Conservation (phyloP, 1,140 invertebrate species). For the Notospermus geniculatus region DNA sequence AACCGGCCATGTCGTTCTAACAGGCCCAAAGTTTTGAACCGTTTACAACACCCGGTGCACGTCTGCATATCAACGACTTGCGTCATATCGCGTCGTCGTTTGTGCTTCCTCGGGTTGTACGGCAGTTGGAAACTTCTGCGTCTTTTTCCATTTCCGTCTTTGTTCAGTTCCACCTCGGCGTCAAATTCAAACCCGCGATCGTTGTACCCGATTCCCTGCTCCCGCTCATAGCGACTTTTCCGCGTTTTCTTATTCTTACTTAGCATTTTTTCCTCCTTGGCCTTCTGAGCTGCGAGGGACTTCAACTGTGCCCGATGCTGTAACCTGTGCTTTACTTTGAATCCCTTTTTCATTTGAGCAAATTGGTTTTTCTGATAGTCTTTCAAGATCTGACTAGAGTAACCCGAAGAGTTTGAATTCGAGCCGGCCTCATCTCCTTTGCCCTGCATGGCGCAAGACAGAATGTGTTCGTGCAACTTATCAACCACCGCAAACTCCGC, state of each 20-base stretch:
- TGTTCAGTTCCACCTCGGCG: not conserved
- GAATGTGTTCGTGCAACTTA: conserved; percentile 4
- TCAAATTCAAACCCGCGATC: not conserved
- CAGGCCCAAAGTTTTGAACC: conserved; percentile 40
- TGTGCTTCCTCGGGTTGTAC: conserved; percentile 43
- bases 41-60: conserved; percentile 42
- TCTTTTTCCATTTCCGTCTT: not conserved
- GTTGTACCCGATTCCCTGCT: not conserved
- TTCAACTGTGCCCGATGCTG: conserved; percentile 4
- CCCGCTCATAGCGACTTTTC: not conserved
- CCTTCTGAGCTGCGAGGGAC: conserved; percentile 1
- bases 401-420: conserved; percentile 2
- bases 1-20: conserved; percentile 44
- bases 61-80: conserved; percentile 41
- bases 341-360: conserved; percentile 5
- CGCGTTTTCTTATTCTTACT: not conserved
- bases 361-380: not conserved
- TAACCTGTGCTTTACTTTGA: not conserved
- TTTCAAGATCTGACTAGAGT: not conserved
- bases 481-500: not conserved
- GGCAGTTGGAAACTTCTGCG: conserved; percentile 18
- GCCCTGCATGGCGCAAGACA: not conserved
- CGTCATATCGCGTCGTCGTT: conserved; percentile 36
- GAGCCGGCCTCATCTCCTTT: not conserved
- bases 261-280: not conserved